Conservation (phyloP, 53 echinoderm and acorn worm species). For the Arbacia lixula region DNA sequence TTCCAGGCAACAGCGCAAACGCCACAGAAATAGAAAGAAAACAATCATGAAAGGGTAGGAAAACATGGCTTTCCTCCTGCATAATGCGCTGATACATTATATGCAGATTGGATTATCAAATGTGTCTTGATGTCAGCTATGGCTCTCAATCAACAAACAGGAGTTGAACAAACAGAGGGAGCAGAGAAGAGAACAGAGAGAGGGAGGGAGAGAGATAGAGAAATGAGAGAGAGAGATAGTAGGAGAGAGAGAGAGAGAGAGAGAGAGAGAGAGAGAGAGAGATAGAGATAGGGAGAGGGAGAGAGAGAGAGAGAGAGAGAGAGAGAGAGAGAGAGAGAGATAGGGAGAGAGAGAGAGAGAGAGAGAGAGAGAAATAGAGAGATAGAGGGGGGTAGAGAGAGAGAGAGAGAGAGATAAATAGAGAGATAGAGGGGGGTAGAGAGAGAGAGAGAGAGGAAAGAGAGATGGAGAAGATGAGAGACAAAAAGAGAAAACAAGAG, state of each 20-base stretch:
- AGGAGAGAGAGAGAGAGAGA: background rate
- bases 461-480: too few species aligned
- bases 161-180: background rate
- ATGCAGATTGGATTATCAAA: too few species aligned
- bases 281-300: background rate
- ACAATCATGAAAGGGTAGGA: constrained; percentile 4
- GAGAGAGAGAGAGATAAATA: too few species aligned
- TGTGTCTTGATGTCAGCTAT: too few species aligned
- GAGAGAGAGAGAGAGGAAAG: too few species aligned
- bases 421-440: too few species aligned
- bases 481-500: too few species aligned
- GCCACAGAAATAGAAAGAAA: constrained; percentile 8
- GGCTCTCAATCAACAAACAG: too few species aligned
- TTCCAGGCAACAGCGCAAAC: constrained; percentile 4
- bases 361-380: background rate
- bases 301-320: background rate
- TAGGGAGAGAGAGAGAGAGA: background rate
- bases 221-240: background rate
- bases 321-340: background rate
- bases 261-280: background rate
- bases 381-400: too few species aligned
- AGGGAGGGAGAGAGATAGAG: background rate
- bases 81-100: too few species aligned
- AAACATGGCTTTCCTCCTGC: too few species aligned
- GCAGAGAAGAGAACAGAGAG: background rate